These are phyloP conservation scores for Anarrhichthys ocellatus DNA, from an alignment of 2,113 vertebrate species.

Conservation along the genomic window DNA sequence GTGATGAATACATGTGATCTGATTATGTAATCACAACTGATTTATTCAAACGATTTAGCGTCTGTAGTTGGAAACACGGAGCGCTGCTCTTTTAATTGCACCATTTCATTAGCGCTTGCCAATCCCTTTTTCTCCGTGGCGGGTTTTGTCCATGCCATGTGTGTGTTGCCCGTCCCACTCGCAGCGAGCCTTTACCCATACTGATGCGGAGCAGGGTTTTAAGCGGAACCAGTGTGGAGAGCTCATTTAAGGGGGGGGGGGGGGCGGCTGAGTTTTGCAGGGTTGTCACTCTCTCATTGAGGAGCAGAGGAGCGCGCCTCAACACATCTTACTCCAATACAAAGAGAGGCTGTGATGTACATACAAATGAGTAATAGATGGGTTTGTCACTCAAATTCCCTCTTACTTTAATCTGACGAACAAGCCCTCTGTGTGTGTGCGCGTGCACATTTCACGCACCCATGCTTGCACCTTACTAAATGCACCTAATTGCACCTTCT, in stretches of 20 bases:
- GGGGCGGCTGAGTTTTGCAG: slow-evolving; percentile 36
- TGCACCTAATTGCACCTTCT: too few species aligned
- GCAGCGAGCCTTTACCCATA: slow-evolving; percentile 38
- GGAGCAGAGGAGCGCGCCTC: slow-evolving; percentile 60
- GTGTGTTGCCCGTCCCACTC: slow-evolving; percentile 30
- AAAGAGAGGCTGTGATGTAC: slow-evolving; percentile 76
- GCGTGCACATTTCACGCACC: slow-evolving; percentile 23
- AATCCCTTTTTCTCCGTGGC: neutral
- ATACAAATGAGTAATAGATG: slow-evolving; percentile 81
- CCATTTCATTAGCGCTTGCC: slow-evolving; percentile 36
- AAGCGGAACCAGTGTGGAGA: slow-evolving; percentile 34
- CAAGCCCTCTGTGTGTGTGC: slow-evolving; percentile 43
- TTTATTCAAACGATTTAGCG: slow-evolving; percentile 29
- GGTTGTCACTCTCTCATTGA: slow-evolving; percentile 69
- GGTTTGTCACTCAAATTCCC: slow-evolving; percentile 72
- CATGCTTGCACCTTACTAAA: slow-evolving; percentile 4
- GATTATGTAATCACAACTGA: slow-evolving; percentile 33
- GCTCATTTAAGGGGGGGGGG: slow-evolving; percentile 57
- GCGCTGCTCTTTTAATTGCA: slow-evolving; percentile 52
- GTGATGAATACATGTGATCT: slow-evolving; percentile 30
- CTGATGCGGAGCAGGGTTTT: slow-evolving; percentile 51
- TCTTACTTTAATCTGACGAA: slow-evolving; percentile 72
- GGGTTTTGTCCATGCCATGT: slow-evolving; percentile 27
- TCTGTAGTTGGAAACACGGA: neutral
- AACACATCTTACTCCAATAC: slow-evolving; percentile 73